These are phyloP conservation scores for Lathamus discolor DNA, from an alignment of 2,113 vertebrate genomes.

Conservation along the genomic window DNA sequence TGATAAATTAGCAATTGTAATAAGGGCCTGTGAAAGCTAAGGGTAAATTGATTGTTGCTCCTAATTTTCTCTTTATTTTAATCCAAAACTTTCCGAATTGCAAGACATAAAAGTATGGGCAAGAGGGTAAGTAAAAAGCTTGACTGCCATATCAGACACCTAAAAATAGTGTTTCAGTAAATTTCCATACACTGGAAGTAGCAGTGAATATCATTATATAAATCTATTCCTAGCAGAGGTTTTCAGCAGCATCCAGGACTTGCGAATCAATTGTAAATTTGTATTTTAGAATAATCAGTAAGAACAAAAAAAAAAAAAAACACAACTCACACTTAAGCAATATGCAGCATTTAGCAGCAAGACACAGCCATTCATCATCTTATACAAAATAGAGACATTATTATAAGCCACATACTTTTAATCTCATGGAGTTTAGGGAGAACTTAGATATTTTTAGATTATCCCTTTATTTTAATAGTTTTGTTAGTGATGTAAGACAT, in stretches of 20 bases:
- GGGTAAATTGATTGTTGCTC: slow-evolving; percentile 31
- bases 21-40: neutral
- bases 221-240: slow-evolving; percentile 19
- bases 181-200: slow-evolving; percentile 5
- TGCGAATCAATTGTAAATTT: slow-evolving; percentile 23
- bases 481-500: neutral
- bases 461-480: neutral
- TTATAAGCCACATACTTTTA: neutral
- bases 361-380: neutral
- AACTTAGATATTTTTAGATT: neutral
- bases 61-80: slow-evolving; percentile 47
- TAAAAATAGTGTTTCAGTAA: slow-evolving; percentile 36
- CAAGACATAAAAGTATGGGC: neutral
- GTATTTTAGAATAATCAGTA: slow-evolving; percentile 42
- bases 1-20: slow-evolving; percentile 48
- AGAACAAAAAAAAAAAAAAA: neutral
- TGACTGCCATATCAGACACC: slow-evolving; percentile 3
- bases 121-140: slow-evolving; percentile 12
- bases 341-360: neutral
- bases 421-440: neutral
- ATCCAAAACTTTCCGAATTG: slow-evolving; percentile 28
- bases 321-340: neutral
- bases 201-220: neutral
- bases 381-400: neutral
- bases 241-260: slow-evolving; percentile 9